Evolutionary conservation across 2,797 vertebrate species (phyloP).

Genomic region (Melanotaenia boesemani): DNA sequence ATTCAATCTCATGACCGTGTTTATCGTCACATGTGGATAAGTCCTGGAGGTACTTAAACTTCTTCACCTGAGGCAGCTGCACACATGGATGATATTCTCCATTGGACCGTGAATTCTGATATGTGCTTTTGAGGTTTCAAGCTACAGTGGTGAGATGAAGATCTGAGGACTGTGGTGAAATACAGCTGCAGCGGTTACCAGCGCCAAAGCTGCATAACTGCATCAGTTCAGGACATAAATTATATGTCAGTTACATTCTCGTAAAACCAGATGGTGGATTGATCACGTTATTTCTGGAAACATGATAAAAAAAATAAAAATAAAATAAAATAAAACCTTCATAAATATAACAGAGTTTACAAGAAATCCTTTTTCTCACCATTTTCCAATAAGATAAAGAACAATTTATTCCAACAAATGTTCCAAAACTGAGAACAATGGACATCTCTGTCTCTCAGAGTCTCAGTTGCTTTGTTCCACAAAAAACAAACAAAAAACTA

Average conservation of each 20-base stretch:
- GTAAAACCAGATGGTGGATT: background rate
- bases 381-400: background rate
- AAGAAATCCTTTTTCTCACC: background rate
- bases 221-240: slow-evolving; percentile 7
- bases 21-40: slow-evolving; percentile 33
- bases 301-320: background rate
- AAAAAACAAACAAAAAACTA: background rate
- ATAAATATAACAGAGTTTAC: background rate
- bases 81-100: slow-evolving; percentile 39
- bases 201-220: background rate
- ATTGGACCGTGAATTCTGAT: slow-evolving; percentile 32
- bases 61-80: slow-evolving; percentile 27
- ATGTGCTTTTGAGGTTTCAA: slow-evolving; percentile 20
- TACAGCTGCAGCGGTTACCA: slow-evolving; percentile 25
- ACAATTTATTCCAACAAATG: background rate
- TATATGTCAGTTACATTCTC: background rate
- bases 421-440: background rate
- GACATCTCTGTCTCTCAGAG: background rate
- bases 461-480: background rate
- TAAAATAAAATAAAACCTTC: too few species aligned
- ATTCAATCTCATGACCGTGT: slow-evolving; percentile 28
- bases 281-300: background rate
- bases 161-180: slow-evolving; percentile 27
- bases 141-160: slow-evolving; percentile 32
- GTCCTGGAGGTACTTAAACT: slow-evolving; percentile 24